These are phyloP conservation scores for Merluccius polli DNA, from an alignment of 2,797 vertebrate genomes.

Conservation along the genomic window DNA sequence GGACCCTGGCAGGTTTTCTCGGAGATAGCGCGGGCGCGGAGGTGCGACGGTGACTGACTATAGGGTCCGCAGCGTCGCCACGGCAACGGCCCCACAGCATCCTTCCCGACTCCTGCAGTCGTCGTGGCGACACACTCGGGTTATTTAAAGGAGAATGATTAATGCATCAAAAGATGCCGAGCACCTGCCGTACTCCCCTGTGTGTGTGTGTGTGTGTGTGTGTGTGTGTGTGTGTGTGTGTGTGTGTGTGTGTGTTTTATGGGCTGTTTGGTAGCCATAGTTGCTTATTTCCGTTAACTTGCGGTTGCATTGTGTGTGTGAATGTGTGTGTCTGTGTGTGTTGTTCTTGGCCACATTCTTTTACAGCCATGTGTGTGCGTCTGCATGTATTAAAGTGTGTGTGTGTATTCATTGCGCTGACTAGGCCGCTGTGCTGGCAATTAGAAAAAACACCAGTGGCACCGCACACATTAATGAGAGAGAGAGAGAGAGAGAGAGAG, in stretches of 20 bases:
- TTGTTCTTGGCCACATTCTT: conserved; percentile 15
- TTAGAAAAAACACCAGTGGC: conserved; percentile 76
- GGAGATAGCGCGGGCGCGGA: conserved; percentile 68
- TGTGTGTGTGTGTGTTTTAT: conserved; percentile 40
- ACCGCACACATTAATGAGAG: conserved; percentile 72
- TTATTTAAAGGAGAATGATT: conserved; percentile 81
- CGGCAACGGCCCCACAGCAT: conserved; percentile 61
- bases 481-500: conserved; percentile 67
- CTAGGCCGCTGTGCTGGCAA: conserved; percentile 73
- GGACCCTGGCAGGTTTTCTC: conserved; percentile 11
- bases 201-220: conserved; percentile 27
- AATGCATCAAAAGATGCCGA: conserved; percentile 71
- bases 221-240: conserved; percentile 25
- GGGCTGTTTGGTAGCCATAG: too few relatives aligned
- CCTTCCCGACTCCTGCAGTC: conserved; percentile 65
- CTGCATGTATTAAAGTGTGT: conserved; percentile 37
- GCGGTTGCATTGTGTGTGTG: conserved; percentile 19
- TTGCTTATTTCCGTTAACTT: conserved; percentile 47
- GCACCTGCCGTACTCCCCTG: conserved; percentile 67
- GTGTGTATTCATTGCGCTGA: conserved; percentile 38
- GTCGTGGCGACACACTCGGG: conserved; percentile 69
- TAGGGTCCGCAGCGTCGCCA: conserved; percentile 60
- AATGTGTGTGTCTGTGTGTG: conserved; percentile 42
- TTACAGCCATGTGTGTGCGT: conserved; percentile 32
- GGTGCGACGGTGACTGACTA: conserved; percentile 26